These are phyloP conservation scores for Zaprionus nigranus DNA, from an alignment of 1,140 invertebrate genomes.

Conservation along the genomic window DNA sequence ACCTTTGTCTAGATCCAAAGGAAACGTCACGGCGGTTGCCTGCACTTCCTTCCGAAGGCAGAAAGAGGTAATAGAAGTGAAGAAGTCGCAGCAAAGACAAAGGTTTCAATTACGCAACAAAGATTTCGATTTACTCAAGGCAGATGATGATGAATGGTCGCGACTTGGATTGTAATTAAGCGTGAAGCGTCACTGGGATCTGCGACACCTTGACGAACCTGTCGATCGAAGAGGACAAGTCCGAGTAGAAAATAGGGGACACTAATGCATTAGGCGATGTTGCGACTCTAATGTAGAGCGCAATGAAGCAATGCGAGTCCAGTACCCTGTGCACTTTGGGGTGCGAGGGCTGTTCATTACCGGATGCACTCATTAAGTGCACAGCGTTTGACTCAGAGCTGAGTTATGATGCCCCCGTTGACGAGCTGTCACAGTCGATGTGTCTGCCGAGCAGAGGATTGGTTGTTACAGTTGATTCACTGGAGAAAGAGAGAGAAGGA, in stretches of 20 bases:
- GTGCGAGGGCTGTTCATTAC: conserved; percentile 28
- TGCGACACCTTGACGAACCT: conserved; percentile 55
- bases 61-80: background rate
- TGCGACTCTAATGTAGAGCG: conserved; percentile 81
- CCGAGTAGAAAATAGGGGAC: conserved; percentile 65
- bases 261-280: conserved; percentile 76
- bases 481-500: background rate
- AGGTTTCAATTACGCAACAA: conserved; percentile 19
- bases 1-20: conserved; percentile 42
- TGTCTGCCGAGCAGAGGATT: conserved; percentile 25
- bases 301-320: conserved; percentile 78
- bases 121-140: conserved; percentile 28
- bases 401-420: conserved; percentile 76
- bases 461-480: conserved; percentile 66
- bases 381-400: conserved; percentile 65
- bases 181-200: conserved; percentile 65
- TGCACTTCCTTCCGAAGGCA: conserved; percentile 62
- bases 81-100: conserved; percentile 42
- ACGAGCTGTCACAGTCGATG: conserved; percentile 68
- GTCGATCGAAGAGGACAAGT: conserved; percentile 40
- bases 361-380: conserved; percentile 77
- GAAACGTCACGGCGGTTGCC: conserved; percentile 79
- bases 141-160: conserved; percentile 25
- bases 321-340: background rate
- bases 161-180: conserved; percentile 65